A percentile compares a stretch with the other conserved stretches of the same genome.
These are phyloP conservation scores for Xestoiulus laeticollis DNA, from an alignment of 2,888 invertebrate species.

Conservation along the genomic window DNA sequence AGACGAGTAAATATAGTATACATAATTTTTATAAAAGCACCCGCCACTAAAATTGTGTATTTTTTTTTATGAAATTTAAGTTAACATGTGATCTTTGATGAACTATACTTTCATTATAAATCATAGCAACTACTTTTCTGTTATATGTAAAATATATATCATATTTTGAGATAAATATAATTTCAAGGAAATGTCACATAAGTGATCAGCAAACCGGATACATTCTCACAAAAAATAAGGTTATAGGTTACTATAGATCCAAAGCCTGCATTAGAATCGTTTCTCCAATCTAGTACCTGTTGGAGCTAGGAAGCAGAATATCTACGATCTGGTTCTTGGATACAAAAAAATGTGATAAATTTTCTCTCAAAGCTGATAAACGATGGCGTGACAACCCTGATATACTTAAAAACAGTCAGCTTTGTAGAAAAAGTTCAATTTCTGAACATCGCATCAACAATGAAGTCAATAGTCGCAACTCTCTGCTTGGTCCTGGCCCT, in stretches of 20 bases:
- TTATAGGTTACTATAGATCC: background rate
- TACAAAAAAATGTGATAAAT: background rate
- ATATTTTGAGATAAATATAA: no score
- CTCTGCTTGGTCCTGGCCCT: background rate
- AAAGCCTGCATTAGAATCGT: background rate
- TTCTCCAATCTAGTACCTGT: background rate
- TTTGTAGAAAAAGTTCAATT: background rate
- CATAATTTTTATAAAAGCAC: no score
- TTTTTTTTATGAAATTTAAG: no score
- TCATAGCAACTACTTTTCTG: no score
- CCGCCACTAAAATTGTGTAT: no score
- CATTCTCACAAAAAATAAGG: background rate
- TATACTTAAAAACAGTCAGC: background rate
- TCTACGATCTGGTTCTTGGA: background rate
- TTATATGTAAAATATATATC: no score
- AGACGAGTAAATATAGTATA: no score
- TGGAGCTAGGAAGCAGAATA: conserved; percentile 21
- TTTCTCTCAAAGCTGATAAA: background rate
- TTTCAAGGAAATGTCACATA: no score
- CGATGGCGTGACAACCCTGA: background rate
- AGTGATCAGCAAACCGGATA: no score
- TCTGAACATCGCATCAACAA: background rate
- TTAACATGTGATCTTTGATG: no score
- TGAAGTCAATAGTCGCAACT: background rate
- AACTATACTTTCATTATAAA: no score